Evolutionary conservation across 1,140 invertebrate species (phyloP).

Genomic region (Papilio glaucus): DNA sequence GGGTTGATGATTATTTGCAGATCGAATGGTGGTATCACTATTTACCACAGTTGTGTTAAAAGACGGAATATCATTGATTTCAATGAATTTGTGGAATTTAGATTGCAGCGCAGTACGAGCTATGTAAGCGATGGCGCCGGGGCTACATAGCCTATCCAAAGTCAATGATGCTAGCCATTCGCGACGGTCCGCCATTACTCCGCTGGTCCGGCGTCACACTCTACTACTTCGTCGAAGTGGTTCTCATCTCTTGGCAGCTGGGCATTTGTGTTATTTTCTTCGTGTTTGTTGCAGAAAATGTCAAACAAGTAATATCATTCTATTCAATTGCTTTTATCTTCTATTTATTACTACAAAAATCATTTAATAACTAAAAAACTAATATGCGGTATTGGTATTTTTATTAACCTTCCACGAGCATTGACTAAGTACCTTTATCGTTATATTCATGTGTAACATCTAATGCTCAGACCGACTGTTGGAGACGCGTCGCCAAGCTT

Average conservation of each 20-base stretch:
- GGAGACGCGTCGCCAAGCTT: too few relatives aligned
- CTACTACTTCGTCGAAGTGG: constrained; percentile 85
- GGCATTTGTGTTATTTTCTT: constrained; percentile 95
- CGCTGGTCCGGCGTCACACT: constrained; percentile 68
- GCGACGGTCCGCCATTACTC: constrained; percentile 84
- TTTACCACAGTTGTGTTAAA: too few relatives aligned
- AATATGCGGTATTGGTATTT: too few relatives aligned
- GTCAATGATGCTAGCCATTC: constrained; percentile 84
- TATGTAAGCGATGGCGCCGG: constrained; percentile 87
- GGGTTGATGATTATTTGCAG: too few relatives aligned
- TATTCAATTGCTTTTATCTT: too few relatives aligned
- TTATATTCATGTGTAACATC: too few relatives aligned
- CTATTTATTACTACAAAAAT: too few relatives aligned
- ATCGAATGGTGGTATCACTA: too few relatives aligned
- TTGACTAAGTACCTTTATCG: too few relatives aligned
- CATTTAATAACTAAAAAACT: too few relatives aligned
- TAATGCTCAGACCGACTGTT: too few relatives aligned
- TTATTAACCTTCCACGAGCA: too few relatives aligned
- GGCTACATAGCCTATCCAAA: constrained; percentile 86
- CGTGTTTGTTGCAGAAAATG: constrained; percentile 91
- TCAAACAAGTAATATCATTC: constrained; percentile 84
- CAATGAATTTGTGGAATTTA: constrained; percentile 38
- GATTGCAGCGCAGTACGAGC: constrained; percentile 87
- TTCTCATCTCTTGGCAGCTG: constrained; percentile 91
- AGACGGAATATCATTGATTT: neutral